phyloP scores from a whole-genome alignment of 2,888 invertebrate genomes.

The Tipula unca region DNA sequence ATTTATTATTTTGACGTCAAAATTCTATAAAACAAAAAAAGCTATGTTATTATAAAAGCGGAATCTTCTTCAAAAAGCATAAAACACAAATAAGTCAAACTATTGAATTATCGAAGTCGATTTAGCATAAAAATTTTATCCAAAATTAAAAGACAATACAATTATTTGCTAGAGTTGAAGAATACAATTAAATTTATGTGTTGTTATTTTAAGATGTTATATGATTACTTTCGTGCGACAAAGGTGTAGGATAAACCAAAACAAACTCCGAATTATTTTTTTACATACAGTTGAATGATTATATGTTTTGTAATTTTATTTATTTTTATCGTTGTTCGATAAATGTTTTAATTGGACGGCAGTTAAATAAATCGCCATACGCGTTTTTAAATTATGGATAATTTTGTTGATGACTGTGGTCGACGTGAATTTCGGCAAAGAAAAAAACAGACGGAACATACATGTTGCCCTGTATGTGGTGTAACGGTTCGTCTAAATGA shows the following conservation, averaged over 20 bases:
- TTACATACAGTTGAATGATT: background rate
- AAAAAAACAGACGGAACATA: constrained; percentile 55
- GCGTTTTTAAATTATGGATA: constrained; percentile 23
- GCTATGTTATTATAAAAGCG: background rate
- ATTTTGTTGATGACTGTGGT: constrained; percentile 25
- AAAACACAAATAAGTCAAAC: background rate
- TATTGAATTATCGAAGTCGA: background rate
- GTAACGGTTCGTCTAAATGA: constrained; percentile 74
- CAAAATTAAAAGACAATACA: background rate
- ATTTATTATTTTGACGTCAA: constrained; percentile 9
- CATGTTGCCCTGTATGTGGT: constrained; percentile 85
- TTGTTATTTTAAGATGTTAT: background rate
- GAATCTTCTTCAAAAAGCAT: background rate
- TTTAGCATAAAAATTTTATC: background rate
- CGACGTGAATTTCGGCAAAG: constrained; percentile 43
- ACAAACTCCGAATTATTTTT: background rate
- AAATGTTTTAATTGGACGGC: background rate
- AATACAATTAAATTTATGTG: background rate
- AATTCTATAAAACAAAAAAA: background rate
- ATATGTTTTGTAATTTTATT: background rate
- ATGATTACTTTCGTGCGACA: background rate
- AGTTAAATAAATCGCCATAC: background rate
- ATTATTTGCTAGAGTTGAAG: background rate
- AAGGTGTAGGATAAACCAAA: background rate
- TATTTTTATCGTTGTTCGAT: background rate